These are phyloP conservation scores for Phaenicophaeus curvirostris DNA, from an alignment of 2,797 vertebrate genomes.

Conservation along the genomic window DNA sequence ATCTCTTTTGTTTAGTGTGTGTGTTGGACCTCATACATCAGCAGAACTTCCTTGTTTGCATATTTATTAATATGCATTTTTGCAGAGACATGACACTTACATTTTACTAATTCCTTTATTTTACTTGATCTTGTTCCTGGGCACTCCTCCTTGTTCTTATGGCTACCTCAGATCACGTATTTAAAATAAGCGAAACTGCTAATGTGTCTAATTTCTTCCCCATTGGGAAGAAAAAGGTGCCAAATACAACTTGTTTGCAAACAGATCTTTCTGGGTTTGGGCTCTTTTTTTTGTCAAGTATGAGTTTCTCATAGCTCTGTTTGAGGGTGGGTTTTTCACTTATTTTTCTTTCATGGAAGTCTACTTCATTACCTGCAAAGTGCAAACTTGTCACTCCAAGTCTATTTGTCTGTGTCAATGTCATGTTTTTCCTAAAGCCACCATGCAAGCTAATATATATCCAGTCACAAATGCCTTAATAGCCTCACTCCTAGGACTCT, in stretches of 20 bases:
- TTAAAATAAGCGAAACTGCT: neutral
- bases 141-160: neutral
- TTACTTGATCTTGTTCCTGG: neutral
- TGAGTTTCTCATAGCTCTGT: neutral
- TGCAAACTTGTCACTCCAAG: neutral
- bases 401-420: neutral
- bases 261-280: neutral
- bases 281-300: neutral
- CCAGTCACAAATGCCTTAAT: neutral
- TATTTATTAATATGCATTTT: neutral
- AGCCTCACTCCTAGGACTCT: neutral
- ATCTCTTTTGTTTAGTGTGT: too few relatives aligned
- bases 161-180: neutral
- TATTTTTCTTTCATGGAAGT: neutral
- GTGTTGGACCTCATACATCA: neutral
- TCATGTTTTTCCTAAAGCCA: neutral
- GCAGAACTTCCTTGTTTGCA: neutral
- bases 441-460: neutral
- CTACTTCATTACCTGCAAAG: neutral
- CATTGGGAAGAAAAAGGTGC: neutral
- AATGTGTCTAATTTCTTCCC: neutral
- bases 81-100: neutral
- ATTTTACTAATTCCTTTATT: neutral
- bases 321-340: neutral
- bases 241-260: neutral